Evolutionary conservation across 2,113 vertebrate species (phyloP), one percentile per base, ranked within the genome.

Genomic region (Tursiops truncatus): DNA sequence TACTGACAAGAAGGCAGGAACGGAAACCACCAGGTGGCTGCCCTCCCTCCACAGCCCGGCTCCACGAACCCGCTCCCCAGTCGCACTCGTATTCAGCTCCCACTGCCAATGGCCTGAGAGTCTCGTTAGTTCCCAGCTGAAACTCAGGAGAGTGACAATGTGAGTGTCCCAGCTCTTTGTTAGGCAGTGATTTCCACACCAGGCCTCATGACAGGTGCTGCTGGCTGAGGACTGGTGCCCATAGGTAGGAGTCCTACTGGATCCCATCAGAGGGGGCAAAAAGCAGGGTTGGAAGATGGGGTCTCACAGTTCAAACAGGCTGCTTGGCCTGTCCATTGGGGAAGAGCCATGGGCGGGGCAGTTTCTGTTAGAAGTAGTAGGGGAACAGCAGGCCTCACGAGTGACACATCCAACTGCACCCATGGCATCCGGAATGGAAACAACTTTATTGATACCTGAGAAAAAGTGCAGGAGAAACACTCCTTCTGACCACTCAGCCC

Each of bases 371-470:
- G 44, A 58, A 79, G 47, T 53, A 7, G 33, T 2, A 31, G 14
- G 36, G n/a, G 25, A 73, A 25, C 0, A 3, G 41, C 56, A 77
- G 70, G 65, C 53, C 60, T 68, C 20, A 25, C 0, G 6, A 91
- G 23, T n/a, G 68, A 74, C 38, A 56, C 21, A 23, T 26, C 23
- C 12, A 47, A 83, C n/a, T 8, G 68, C 44, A 36, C 14, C 28
- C 44, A 4, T 2, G 47, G 56, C 44, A 38, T 8, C 53, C 11
- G n/a, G 7, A 56, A 68, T 58, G 68, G 53, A 91, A 81, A 94
- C 23, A 23, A 47, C 60, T 97, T 98, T 97, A 97, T 89, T 97
- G 60, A 88, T 68, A 97, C 95, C 96, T 98, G 98, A 98, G 97
- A 96, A 92, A 95, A 89, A 89, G 83, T 77, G 8, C 68, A 58